phyloP scores from a whole-genome alignment of 2,113 vertebrate species.

The Myiozetetes cayanensis region DNA sequence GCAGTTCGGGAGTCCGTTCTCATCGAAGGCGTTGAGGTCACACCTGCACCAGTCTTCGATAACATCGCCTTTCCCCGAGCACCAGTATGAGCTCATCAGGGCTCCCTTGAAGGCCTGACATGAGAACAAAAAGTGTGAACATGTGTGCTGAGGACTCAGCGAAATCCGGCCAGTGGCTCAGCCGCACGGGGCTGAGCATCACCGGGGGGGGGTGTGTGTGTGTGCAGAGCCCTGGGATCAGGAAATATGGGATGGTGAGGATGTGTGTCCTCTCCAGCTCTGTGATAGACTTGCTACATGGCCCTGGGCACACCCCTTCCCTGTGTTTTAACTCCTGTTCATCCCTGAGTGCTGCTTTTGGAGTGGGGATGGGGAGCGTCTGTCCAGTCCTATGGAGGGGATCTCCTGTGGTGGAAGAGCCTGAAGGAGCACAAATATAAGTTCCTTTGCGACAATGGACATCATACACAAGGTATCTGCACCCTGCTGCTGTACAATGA shows the following conservation, averaged over 20 bases:
- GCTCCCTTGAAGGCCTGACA: conserved; percentile 90
- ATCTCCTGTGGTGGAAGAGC: neutral
- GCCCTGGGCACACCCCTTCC: neutral
- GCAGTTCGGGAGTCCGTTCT: conserved; percentile 94
- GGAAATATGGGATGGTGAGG: accelerated
- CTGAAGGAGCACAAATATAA: accelerated
- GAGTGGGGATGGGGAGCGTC: neutral
- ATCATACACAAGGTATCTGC: accelerated
- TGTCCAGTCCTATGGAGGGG: no score
- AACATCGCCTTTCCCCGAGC: conserved; percentile 96
- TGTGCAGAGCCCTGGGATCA: accelerated
- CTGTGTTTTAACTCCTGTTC: neutral
- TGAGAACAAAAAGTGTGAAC: conserved; percentile 23
- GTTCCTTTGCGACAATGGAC: neutral
- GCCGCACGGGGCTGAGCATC: accelerated
- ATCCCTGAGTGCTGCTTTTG: neutral
- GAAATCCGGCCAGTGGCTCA: neutral
- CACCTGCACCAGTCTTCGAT: conserved; percentile 99
- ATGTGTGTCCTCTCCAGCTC: neutral
- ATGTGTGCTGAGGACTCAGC: neutral
- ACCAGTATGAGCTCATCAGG: conserved; percentile 99
- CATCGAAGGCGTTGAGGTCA: conserved; percentile 94
- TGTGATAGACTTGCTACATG: neutral
- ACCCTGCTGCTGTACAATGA: neutral
- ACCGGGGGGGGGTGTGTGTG: accelerated